These are phyloP conservation scores for Gopherus evgoodei DNA, from an alignment of 2,113 vertebrate species.

Conservation along the genomic window DNA sequence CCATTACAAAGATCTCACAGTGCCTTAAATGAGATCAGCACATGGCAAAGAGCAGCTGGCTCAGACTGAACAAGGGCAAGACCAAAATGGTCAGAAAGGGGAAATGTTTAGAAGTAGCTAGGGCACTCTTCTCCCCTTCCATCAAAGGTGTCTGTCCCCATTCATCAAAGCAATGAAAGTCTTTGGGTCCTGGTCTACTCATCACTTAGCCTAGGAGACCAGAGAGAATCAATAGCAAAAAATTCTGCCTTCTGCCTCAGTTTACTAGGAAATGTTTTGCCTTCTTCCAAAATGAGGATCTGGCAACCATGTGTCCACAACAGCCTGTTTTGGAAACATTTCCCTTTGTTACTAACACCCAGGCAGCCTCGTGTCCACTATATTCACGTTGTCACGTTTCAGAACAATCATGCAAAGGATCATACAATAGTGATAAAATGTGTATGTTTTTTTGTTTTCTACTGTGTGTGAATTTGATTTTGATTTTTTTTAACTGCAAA, in stretches of 20 bases:
- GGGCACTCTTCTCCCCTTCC: neutral
- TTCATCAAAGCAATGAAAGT: neutral
- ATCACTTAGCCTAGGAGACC: neutral
- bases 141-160: neutral
- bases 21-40: neutral
- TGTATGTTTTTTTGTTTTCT: neutral
- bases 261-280: neutral
- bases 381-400: neutral
- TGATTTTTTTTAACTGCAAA: neutral
- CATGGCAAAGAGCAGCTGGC: neutral
- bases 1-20: fast-evolving
- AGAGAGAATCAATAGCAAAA: neutral
- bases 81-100: neutral
- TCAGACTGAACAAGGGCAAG: fast-evolving
- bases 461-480: neutral
- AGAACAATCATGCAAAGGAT: neutral
- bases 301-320: neutral
- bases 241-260: neutral
- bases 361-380: neutral
- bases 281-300: neutral
- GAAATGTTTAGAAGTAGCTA: neutral
- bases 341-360: neutral
- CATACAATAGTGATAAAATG: neutral
- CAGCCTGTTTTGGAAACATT: neutral
- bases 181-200: neutral